These are phyloP conservation scores for Synergus itoensis DNA, from an alignment of 2,888 invertebrate species.

Conservation along the genomic window DNA sequence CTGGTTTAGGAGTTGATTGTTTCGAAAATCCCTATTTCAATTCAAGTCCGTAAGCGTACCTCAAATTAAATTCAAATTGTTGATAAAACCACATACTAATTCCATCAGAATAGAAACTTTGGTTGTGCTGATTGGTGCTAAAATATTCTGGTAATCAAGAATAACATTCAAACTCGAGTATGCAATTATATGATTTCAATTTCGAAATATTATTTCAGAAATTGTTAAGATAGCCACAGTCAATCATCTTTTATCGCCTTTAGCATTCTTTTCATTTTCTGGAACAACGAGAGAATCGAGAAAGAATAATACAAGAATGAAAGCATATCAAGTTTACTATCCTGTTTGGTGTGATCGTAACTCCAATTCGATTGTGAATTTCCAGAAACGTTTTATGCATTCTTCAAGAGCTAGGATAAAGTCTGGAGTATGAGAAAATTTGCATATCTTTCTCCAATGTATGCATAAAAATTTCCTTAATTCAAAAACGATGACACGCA, in stretches of 20 bases:
- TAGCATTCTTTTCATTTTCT: neutral
- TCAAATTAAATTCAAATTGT: conserved; percentile 50
- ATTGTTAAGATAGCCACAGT: neutral
- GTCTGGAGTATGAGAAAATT: conserved; percentile 46
- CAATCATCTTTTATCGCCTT: conserved; percentile 14
- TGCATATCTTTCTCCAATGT: conserved; percentile 37
- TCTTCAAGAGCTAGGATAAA: conserved; percentile 48
- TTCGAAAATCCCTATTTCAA: neutral
- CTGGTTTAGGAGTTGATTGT: conserved; percentile 44
- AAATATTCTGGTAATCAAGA: neutral
- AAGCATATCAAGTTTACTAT: conserved; percentile 29
- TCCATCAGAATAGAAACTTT: neutral
- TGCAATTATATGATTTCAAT: neutral
- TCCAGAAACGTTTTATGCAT: conserved; percentile 59
- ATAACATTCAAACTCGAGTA: neutral
- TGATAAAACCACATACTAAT: conserved; percentile 45
- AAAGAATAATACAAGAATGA: conserved; percentile 5
- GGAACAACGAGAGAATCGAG: neutral
- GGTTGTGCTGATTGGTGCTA: neutral
- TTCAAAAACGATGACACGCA: conserved; percentile 29
- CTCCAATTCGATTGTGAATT: conserved; percentile 58
- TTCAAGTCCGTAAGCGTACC: conserved; percentile 39
- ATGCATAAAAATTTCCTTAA: conserved; percentile 37
- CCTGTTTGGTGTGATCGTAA: conserved; percentile 55
- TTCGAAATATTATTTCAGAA: neutral